These are phyloP conservation scores for Trichonephila clavipes DNA, from an alignment of 1,140 invertebrate genomes.

Conservation along the genomic window DNA sequence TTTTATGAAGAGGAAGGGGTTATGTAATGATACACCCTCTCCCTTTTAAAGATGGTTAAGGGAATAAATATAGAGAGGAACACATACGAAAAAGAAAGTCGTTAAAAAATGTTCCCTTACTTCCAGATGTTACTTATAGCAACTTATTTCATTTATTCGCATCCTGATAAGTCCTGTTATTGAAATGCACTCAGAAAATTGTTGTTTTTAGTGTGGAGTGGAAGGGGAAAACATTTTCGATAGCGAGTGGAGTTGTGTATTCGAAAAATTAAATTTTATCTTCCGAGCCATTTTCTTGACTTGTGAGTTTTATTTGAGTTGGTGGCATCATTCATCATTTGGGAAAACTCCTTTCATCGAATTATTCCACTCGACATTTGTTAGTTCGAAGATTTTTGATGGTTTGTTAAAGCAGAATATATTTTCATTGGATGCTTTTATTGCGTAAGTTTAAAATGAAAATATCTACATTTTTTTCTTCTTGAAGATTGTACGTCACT, in stretches of 20 bases:
- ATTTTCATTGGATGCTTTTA: too few species aligned
- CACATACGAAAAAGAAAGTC: constrained; percentile 1
- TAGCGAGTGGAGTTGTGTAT: background rate
- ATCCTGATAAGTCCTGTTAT: background rate
- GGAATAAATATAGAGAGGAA: background rate
- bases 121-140: constrained; percentile 9
- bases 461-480: too few species aligned
- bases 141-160: constrained; percentile 58
- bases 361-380: too few species aligned
- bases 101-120: background rate
- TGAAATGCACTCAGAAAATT: constrained; percentile 20
- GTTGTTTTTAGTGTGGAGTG: background rate
- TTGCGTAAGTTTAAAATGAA: too few species aligned
- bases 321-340: background rate
- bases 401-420: too few species aligned
- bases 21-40: background rate
- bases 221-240: background rate
- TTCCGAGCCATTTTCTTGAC: background rate
- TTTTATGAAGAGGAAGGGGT: background rate
- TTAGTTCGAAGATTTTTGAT: too few species aligned
- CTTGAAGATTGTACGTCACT: too few species aligned
- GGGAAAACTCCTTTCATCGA: too few species aligned
- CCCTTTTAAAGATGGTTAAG: background rate
- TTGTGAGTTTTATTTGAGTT: background rate
- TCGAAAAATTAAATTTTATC: background rate